phyloP scores from a whole-genome alignment of 2,888 invertebrate species.

The Lamellibrachia satsuma region DNA sequence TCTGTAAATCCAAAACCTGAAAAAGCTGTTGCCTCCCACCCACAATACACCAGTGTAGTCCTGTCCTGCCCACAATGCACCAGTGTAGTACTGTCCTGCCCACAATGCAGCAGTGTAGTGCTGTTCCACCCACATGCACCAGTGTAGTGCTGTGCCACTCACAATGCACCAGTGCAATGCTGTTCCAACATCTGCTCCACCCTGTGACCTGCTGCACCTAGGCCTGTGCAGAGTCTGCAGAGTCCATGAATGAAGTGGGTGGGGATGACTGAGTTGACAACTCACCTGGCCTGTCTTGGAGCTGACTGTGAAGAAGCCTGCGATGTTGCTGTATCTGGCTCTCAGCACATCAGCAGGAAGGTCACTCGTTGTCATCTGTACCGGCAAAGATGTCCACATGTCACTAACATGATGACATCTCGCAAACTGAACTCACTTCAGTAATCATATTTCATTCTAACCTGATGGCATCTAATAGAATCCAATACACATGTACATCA shows the following conservation, averaged over 20 bases:
- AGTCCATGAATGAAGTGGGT: not conserved
- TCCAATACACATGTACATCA: no score
- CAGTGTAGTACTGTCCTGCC: not conserved
- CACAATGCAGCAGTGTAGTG: not conserved
- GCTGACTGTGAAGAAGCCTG: constrained; percentile 39
- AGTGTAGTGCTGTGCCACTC: not conserved
- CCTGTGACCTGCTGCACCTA: not conserved
- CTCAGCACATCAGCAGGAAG: constrained; percentile 37
- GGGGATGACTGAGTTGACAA: not conserved
- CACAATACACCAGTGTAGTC: not conserved
- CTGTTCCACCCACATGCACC: not conserved
- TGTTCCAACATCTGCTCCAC: not conserved
- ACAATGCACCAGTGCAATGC: not conserved
- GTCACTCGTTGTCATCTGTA: constrained; percentile 39
- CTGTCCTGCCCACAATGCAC: not conserved
- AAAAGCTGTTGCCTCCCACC: not conserved
- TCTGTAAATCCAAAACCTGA: no score
- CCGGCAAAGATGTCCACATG: not conserved
- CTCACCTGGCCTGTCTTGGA: constrained; percentile 40
- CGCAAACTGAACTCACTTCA: no score
- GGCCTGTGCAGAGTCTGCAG: not conserved
- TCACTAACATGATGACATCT: not conserved
- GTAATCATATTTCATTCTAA: no score
- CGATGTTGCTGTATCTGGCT: constrained; percentile 37
- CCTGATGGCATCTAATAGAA: no score